Conservation (phyloP, 2,113 vertebrate genomes). For the Pao palembangensis region DNA sequence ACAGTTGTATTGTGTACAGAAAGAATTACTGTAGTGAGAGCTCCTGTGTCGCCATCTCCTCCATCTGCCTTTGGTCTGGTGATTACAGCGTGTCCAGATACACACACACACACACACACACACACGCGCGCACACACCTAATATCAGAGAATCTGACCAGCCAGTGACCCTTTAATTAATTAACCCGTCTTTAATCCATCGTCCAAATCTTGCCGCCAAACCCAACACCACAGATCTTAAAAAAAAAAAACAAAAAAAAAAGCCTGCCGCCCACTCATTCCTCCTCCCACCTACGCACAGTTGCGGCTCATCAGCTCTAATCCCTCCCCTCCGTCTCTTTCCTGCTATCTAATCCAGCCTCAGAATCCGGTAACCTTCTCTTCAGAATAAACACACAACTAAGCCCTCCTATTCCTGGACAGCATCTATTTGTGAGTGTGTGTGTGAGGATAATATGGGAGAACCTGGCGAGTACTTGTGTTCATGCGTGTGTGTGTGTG, state of each 20-base stretch:
- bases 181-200: constrained; percentile 36
- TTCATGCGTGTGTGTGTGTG: constrained; percentile 29
- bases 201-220: constrained; percentile 15
- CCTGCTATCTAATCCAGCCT: constrained; percentile 65
- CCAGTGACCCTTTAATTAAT: constrained; percentile 53
- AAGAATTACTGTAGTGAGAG: constrained; percentile 70
- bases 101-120: constrained; percentile 20
- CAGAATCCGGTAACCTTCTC: constrained; percentile 60
- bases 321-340: constrained; percentile 61
- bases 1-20: constrained; percentile 9
- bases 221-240: constrained; percentile 20
- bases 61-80: constrained; percentile 53
- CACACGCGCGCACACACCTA: background rate
- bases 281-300: background rate
- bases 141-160: constrained; percentile 33
- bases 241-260: constrained; percentile 23
- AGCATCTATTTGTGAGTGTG: constrained; percentile 46
- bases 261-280: constrained; percentile 20
- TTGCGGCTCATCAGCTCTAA: constrained; percentile 59
- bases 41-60: constrained; percentile 59
- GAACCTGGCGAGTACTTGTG: constrained; percentile 8
- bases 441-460: constrained; percentile 47
- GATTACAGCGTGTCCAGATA: constrained; percentile 62
- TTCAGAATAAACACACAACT: constrained; percentile 55
- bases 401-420: constrained; percentile 62